phyloP scores from a whole-genome alignment of 1,140 invertebrate genomes.

The Amphibalanus amphitrite region DNA sequence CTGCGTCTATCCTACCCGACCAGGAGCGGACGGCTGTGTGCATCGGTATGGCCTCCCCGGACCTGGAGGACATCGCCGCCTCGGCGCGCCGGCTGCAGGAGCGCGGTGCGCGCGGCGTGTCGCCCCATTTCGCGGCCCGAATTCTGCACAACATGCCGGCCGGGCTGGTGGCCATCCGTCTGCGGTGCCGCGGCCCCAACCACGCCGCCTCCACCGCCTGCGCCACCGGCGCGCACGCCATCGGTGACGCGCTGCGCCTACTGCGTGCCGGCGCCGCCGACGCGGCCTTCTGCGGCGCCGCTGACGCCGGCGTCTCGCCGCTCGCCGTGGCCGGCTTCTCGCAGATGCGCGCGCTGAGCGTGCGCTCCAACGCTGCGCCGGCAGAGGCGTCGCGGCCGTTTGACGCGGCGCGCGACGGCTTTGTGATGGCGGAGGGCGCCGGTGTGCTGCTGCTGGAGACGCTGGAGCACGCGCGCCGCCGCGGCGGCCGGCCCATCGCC shows the following conservation, averaged over 20 bases:
- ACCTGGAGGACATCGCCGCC: conserved; percentile 69
- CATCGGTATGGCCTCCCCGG: conserved; percentile 88
- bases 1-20: too few species aligned
- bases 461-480: conserved; percentile 53
- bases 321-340: conserved; percentile 76
- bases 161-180: conserved; percentile 49
- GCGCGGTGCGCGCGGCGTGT: conserved; percentile 70
- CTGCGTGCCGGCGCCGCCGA: conserved; percentile 63
- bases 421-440: conserved; percentile 95
- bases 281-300: conserved; percentile 90
- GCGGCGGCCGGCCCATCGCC: conserved; percentile 68
- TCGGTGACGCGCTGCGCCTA: conserved; percentile 76
- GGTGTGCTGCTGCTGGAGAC: conserved; percentile 82
- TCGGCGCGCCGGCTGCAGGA: conserved; percentile 52
- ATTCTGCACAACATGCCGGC: conserved; percentile 90
- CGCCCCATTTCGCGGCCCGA: conserved; percentile 86
- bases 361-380: conserved; percentile 65
- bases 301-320: conserved; percentile 78
- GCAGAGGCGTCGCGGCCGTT: conserved; percentile 75
- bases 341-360: conserved; percentile 58
- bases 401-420: conserved; percentile 82
- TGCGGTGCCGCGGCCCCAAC: conserved; percentile 60
- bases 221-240: conserved; percentile 75
- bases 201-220: conserved; percentile 93
- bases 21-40: conserved; percentile 57